Base-by-base conservation (phyloP, 2,888 invertebrate genomes). In the Tenthredo mesomela region DNA sequence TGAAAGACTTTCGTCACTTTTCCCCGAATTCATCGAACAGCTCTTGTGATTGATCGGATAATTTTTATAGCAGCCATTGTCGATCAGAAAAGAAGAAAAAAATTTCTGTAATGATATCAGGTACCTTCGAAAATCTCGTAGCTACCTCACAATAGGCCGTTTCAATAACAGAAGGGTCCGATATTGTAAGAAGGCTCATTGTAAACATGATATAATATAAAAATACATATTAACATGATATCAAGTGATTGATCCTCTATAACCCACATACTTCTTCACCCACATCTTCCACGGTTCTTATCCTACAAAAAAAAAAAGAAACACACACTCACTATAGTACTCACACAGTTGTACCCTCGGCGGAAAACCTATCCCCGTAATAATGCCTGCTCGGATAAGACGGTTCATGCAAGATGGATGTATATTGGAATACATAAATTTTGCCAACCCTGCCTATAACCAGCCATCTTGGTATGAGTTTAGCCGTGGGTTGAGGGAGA, bases 201-300 rank as follows among this genome's bases (percentile, higher is more conserved):
- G 82, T 70, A 47, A 82, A 67, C 43, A 25, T n/a, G 33, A 82
- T 67, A 50, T 67, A 70, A 40, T 70, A 58, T 82, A 33, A 65
- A 61, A 85, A 86, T 87, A 86, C 84, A 87, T 85, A 86, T 87
- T 85, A 86, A 87, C 86, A 84, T 84, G 85, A 50, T 86, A 87
- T 85, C 87, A 86, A 86, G 86, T 86, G 87, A 87, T 87, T 85
- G 87, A 87, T 87, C 86, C 40, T 40, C 61, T n/a, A 29, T 47
- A 80, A 80, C 80, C 61, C 58, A 21, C 25, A 37, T 40, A 33
- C 29, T 61, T 37, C 58, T 58, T 80, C 80, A 12, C 33, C 37
- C 50, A 58, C 37, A 33, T 61, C 37, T 80, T 40, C 21, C 58
- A 58, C 80, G 47, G 37, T 15, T 58, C 61, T 80, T 61, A 61